Conservation (phyloP, 2,888 invertebrate genomes). For the Clunio marinus region DNA sequence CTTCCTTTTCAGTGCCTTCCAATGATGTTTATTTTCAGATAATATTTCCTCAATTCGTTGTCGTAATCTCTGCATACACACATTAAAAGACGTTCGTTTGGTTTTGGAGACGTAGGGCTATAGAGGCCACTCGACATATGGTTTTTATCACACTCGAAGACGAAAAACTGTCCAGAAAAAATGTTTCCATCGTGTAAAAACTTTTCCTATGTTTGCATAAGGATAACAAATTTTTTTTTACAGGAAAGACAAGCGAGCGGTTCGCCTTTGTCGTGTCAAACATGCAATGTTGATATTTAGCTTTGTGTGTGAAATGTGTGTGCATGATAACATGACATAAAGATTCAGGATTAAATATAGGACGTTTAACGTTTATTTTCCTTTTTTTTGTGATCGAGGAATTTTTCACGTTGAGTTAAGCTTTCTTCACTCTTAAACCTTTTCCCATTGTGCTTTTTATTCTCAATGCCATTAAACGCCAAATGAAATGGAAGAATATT, state of each 20-base stretch:
- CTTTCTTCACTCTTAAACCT: too few species aligned
- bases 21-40: conserved; percentile 27
- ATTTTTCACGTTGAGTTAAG: neutral
- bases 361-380: neutral
- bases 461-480: too few species aligned
- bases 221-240: too few species aligned
- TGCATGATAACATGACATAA: neutral
- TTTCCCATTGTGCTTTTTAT: too few species aligned
- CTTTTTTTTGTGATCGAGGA: too few species aligned
- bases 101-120: neutral
- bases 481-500: too few species aligned
- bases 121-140: neutral
- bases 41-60: conserved; percentile 32
- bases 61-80: neutral
- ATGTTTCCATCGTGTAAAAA: neutral
- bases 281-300: too few species aligned
- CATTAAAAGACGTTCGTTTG: too few species aligned
- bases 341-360: neutral
- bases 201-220: neutral
- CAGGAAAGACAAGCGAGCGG: too few species aligned
- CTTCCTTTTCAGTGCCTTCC: conserved; percentile 4
- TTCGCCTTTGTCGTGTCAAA: too few species aligned
- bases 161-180: neutral
- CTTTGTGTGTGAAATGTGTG: too few species aligned
- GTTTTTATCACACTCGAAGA: neutral